These are phyloP conservation scores for Apeira syringaria DNA, from an alignment of 2,888 invertebrate species.

Conservation along the genomic window DNA sequence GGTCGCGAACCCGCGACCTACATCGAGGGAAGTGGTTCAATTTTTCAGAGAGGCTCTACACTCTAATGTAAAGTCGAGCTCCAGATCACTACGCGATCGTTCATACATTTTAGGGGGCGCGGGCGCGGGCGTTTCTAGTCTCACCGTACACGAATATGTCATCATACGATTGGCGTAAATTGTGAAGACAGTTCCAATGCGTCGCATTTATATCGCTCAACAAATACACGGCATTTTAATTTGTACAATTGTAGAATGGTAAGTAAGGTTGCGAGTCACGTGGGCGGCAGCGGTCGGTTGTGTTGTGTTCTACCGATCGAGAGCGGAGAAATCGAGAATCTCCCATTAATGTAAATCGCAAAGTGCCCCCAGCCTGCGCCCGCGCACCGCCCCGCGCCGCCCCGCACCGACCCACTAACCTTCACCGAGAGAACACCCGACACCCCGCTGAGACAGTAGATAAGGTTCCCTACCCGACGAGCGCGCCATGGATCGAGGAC, in stretches of 20 bases:
- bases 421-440: constrained; percentile 49
- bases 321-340: constrained; percentile 69
- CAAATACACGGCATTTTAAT: constrained; percentile 52
- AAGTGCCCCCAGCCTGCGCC: constrained; percentile 47
- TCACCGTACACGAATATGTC: not conserved
- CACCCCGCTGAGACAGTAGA: constrained; percentile 23
- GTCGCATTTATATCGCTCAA: not conserved
- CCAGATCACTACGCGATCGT: no score
- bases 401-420: constrained; percentile 77
- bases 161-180: constrained; percentile 3
- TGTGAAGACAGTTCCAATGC: not conserved
- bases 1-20: constrained; percentile 57
- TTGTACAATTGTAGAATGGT: constrained; percentile 54
- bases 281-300: constrained; percentile 50
- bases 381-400: no score
- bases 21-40: constrained; percentile 65
- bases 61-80: no score
- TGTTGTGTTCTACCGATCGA: constrained; percentile 56
- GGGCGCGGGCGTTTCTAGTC: no score
- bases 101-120: no score
- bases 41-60: constrained; percentile 71
- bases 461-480: constrained; percentile 1
- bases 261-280: constrained; percentile 51
- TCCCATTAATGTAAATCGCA: constrained; percentile 73
- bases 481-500: not conserved